Evolutionary conservation across 2,797 vertebrate species (phyloP).

Genomic region (Sebastes iracundus): DNA sequence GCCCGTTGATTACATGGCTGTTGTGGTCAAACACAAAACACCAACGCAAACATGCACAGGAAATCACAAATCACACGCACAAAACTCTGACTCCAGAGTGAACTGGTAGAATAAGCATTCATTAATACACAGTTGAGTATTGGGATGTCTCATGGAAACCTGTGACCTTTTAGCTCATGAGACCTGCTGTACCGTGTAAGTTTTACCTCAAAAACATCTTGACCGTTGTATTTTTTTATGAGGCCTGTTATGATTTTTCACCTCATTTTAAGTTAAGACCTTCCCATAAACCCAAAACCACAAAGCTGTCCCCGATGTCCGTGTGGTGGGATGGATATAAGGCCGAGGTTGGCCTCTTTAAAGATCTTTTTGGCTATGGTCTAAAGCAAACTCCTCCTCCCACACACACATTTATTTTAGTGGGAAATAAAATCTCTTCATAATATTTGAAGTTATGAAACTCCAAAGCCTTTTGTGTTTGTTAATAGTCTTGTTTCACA

Average conservation of each 20-base stretch:
- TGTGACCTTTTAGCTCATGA: neutral
- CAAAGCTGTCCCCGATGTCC: slow-evolving; percentile 32
- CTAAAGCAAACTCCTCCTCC: slow-evolving; percentile 40
- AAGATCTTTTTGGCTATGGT: slow-evolving; percentile 31
- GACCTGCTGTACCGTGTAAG: neutral
- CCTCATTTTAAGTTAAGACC: slow-evolving; percentile 43
- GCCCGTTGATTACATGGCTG: neutral
- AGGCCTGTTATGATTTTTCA: slow-evolving; percentile 26
- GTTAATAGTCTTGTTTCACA: neutral
- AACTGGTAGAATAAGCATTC: neutral
- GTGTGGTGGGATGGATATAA: slow-evolving; percentile 22
- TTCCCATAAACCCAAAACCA: slow-evolving; percentile 30
- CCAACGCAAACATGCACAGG: neutral
- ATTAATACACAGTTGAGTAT: neutral
- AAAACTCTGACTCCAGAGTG: no score
- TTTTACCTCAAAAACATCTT: slow-evolving; percentile 14
- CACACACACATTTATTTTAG: neutral
- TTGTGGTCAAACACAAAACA: slow-evolving; percentile 23
- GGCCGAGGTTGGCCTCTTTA: slow-evolving; percentile 20
- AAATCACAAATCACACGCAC: neutral
- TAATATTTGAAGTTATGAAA: slow-evolving; percentile 6
- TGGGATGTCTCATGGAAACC: neutral
- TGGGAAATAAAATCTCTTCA: neutral
- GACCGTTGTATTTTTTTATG: slow-evolving; percentile 24
- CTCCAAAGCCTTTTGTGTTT: neutral